Conservation (phyloP, 2,797 vertebrate species). For the Ciconia nigra region DNA sequence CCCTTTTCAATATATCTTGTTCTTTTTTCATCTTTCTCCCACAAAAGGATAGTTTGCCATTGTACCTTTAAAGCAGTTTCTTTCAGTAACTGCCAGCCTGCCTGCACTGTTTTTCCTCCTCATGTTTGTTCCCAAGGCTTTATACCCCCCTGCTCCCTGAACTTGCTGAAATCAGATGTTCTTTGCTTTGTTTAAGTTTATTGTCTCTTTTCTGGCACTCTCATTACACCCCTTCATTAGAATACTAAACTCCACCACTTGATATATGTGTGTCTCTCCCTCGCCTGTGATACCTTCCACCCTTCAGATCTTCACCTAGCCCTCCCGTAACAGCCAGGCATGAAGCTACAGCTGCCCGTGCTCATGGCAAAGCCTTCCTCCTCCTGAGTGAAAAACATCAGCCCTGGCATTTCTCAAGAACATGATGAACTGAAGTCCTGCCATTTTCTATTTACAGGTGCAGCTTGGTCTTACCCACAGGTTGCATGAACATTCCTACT, state of each 20-base stretch:
- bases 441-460: rapidly evolving
- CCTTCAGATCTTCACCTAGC: not conserved
- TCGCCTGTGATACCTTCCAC: rapidly evolving
- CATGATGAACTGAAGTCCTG: rapidly evolving
- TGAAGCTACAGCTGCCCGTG: rapidly evolving
- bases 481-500: rapidly evolving
- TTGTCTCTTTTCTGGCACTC: not conserved
- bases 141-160: not conserved
- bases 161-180: too few species aligned
- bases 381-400: rapidly evolving
- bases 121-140: rapidly evolving
- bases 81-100: not conserved
- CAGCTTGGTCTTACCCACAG: not conserved
- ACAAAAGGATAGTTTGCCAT: not conserved
- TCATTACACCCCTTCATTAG: too few species aligned
- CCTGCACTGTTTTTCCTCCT: not conserved
- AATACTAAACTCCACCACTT: not conserved
- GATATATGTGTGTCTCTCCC: rapidly evolving
- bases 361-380: rapidly evolving
- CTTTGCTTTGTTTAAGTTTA: not conserved
- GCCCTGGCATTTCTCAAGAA: not conserved
- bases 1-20: not conserved
- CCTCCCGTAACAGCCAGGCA: not conserved
- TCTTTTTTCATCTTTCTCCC: not conserved
- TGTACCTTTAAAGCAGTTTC: not conserved